Base-by-base conservation (phyloP, 2,888 invertebrate genomes). In the Achlya flavicornis region DNA sequence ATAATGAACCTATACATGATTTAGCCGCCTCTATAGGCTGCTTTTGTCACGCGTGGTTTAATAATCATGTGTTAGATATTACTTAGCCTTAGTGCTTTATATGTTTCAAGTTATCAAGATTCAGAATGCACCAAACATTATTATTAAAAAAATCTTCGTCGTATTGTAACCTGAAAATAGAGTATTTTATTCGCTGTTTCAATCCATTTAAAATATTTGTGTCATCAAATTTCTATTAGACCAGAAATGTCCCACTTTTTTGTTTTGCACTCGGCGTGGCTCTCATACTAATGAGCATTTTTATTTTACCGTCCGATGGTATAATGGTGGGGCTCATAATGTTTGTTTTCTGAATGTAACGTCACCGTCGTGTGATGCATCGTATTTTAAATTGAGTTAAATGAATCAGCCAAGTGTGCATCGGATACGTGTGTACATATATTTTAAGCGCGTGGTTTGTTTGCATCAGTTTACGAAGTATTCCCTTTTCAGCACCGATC, bases 231-330 rank as follows among this genome's bases (percentile, higher is more conserved):
- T 53, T 53, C 33, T 58, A 35, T 58, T 38, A 38, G 58, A 58
- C 38, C 35, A 38, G 33, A 14, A 58, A 58, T 12, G 58, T 19
- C 8, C 32, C 33, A 10, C 10, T 35, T 35, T 35, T 35, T 33
- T 32, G 33, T 58, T 58, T 58, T 58, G 58, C 38, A n/a, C 35
- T 58, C 16, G 14, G 33, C 58, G 33, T 58, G 32, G n/a, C n/a
- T 53, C 19, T 53, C 53, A 19, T 53, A 53, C 53, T 53, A 53
- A 53, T 53, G 53, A 53, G 53, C 16, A 16, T 53, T 53, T 48
- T 48, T 35, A 35, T 35, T 41, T 41, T 19, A 19, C 16, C 53
- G 53, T 10, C 53, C 10, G n/a, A 53, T n/a, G 53, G 19, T 19
- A 53, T 53, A 10, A 53, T 19, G 19, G 53, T 19, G 16, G 16